phyloP scores from a whole-genome alignment of 2,888 invertebrate species.

The Diloba caeruleocephala region DNA sequence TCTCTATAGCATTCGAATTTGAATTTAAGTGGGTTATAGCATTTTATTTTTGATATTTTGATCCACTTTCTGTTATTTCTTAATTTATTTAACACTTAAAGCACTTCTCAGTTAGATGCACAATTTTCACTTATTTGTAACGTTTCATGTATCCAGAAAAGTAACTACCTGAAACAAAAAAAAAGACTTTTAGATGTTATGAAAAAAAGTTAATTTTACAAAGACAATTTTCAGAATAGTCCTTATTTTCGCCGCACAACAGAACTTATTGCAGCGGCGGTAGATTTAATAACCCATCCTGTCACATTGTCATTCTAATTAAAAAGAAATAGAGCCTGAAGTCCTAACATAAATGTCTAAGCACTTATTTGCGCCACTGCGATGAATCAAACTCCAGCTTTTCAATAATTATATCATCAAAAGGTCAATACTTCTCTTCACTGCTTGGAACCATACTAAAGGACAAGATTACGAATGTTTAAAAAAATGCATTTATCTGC shows the following conservation, averaged over 20 bases:
- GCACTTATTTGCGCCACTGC: no score
- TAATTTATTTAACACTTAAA: constrained; percentile 22
- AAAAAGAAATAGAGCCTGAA: no score
- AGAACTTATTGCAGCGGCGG: no score
- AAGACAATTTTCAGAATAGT: constrained; percentile 3
- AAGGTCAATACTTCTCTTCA: no score
- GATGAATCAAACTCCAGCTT: no score
- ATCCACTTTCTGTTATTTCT: neutral
- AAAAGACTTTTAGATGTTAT: constrained; percentile 1
- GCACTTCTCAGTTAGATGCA: constrained; percentile 29
- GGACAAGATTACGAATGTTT: constrained; percentile 4
- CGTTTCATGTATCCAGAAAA: neutral
- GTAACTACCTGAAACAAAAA: constrained; percentile 48
- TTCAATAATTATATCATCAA: no score
- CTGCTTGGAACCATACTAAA: no score
- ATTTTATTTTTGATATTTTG: constrained; percentile 23
- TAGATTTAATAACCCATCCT: no score
- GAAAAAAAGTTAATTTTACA: no score
- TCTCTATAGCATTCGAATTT: constrained; percentile 36
- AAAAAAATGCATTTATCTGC: neutral
- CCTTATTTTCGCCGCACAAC: no score
- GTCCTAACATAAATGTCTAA: no score
- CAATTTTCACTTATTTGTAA: constrained; percentile 9
- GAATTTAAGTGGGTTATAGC: constrained; percentile 12
- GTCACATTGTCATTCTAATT: no score